phyloP scores from a whole-genome alignment of 2,888 invertebrate genomes.

The Tridacna gigas region DNA sequence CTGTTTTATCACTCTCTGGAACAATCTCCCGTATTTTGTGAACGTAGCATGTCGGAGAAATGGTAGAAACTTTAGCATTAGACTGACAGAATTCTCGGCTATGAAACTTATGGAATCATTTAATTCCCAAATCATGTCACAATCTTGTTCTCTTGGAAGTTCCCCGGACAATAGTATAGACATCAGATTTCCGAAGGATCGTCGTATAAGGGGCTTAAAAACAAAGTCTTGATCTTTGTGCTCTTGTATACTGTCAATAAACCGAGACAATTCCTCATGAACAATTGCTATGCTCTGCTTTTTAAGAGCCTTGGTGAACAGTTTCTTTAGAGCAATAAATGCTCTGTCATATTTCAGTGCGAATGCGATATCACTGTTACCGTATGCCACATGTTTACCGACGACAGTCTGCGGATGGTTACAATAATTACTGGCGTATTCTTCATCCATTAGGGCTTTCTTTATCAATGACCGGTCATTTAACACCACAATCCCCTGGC shows the following conservation, averaged over 20 bases:
- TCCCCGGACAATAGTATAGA: conserved; percentile 34
- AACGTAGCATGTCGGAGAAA: conserved; percentile 17
- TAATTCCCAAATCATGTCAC: conserved; percentile 16
- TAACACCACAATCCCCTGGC: conserved; percentile 32
- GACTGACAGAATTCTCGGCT: conserved; percentile 19
- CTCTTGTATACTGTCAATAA: conserved; percentile 4
- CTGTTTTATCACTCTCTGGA: conserved; percentile 16
- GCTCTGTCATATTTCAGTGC: neutral
- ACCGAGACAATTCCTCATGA: conserved; percentile 29
- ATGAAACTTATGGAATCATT: conserved; percentile 5
- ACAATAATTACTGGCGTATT: conserved; percentile 14
- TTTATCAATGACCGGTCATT: conserved; percentile 32
- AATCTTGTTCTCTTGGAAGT: conserved; percentile 2
- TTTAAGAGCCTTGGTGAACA: conserved; percentile 27
- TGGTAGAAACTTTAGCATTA: conserved; percentile 22
- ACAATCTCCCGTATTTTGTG: conserved; percentile 5
- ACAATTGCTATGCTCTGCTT: conserved; percentile 21
- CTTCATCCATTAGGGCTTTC: conserved; percentile 28
- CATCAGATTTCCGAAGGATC: conserved; percentile 39
- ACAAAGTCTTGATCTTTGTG: conserved; percentile 28
- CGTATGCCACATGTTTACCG: conserved; percentile 6
- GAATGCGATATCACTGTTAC: conserved; percentile 13
- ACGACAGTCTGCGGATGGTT: conserved; percentile 27
- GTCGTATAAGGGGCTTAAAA: conserved; percentile 22
- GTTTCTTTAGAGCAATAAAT: conserved; percentile 18